Conservation (phyloP, 35 echinoderm and acorn worm species). For the Heliocidaris tuberculata region DNA sequence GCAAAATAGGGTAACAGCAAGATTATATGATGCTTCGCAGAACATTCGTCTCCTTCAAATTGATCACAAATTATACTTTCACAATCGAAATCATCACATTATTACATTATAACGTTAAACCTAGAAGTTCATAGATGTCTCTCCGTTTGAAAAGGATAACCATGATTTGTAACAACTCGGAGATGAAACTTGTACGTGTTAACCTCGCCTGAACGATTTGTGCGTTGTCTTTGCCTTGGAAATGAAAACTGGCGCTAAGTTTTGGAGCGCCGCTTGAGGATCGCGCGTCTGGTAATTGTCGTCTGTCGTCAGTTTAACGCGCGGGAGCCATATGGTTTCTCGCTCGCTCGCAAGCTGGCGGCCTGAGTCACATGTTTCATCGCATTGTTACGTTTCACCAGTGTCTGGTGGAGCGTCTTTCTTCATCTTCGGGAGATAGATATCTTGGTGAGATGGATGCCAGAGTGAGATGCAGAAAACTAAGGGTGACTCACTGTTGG, state of each 20-base stretch:
- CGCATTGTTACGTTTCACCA: neutral
- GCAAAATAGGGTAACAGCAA: neutral
- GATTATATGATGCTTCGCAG: neutral
- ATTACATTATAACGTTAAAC: too few relatives aligned
- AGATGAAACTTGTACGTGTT: neutral
- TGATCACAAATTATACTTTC: neutral
- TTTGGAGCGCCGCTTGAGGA: neutral
- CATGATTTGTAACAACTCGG: neutral
- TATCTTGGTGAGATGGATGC: neutral
- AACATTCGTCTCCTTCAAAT: neutral
- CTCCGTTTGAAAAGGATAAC: neutral
- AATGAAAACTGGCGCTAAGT: neutral
- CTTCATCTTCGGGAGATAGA: neutral
- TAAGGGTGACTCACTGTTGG: neutral
- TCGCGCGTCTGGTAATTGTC: neutral
- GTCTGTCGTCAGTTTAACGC: conserved; percentile 7
- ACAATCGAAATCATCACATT: neutral
- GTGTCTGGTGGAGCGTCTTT: neutral
- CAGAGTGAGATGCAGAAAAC: neutral
- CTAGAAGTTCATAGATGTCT: neutral
- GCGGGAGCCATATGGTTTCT: neutral
- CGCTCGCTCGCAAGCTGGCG: neutral
- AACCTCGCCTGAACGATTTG: too few relatives aligned
- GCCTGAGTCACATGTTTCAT: neutral
- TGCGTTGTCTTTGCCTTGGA: neutral